Evolutionary conservation across 1,140 invertebrate species (phyloP).

Genomic region (Cherax quadricarinatus): DNA sequence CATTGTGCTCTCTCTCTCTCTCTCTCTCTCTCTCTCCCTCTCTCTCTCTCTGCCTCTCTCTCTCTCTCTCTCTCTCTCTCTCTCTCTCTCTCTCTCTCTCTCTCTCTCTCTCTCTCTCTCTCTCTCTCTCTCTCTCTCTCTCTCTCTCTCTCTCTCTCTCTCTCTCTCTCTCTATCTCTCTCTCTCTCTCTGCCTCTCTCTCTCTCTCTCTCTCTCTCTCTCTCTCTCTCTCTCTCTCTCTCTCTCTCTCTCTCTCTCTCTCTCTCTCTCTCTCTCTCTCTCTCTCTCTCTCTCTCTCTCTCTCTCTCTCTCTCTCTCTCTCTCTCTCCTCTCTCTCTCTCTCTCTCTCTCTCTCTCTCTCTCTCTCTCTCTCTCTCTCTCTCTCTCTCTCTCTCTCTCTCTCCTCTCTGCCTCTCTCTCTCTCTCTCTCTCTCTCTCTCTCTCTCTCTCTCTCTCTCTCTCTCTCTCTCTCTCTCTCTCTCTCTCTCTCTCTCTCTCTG

Average conservation of each 20-base stretch:
- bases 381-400: constrained; percentile 19
- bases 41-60: no score
- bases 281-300: constrained; percentile 19
- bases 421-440: constrained; percentile 19
- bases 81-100: background rate
- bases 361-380: constrained; percentile 14
- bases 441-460: constrained; percentile 9
- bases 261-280: constrained; percentile 10
- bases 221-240: constrained; percentile 11
- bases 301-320: background rate
- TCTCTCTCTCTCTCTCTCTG: background rate
- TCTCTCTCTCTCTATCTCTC: no score
- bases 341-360: constrained; percentile 19
- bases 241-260: constrained; percentile 19
- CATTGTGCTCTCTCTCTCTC: no score
- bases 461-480: constrained; percentile 19
- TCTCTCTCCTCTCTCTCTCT: background rate
- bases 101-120: constrained; percentile 19
- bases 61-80: background rate
- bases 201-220: constrained; percentile 19
- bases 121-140: constrained; percentile 10
- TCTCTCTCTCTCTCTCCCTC: no score
- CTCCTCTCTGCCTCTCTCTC: no score
- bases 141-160: constrained; percentile 19
- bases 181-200: background rate